Evolutionary conservation across 1,140 invertebrate genomes (phyloP), one percentile per base, ranked within the genome.

Genomic region (Pseudachorutes palmiensis): DNA sequence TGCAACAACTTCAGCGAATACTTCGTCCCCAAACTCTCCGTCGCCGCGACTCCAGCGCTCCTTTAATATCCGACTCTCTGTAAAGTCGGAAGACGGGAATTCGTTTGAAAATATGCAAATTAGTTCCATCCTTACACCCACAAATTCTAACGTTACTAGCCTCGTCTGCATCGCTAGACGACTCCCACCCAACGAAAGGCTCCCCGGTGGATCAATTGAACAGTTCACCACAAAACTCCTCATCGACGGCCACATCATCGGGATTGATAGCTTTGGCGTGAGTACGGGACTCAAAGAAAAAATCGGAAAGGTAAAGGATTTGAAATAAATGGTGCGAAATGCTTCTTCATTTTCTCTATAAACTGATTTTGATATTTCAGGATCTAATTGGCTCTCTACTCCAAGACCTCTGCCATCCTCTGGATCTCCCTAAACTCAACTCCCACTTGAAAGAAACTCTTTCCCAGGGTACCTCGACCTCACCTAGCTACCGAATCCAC

Each of bases 211-310:
- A 74, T 79, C 84, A 75, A 82, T 91, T 72, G 90, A 94, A 79
- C 90, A 94, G 78, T 94, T 97, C 79, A 91, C 91, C 75, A 91
- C 94, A 76, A 91, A 91, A 82, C 83, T 96, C 76, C 91, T 95
- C 80, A 82, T 84, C 66, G 83, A 85, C 74, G 91, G 90, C 64
- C 91, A 87, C 79, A 91, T 97, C 73, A 82, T 92, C 72, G 84
- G 81, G 70, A 79, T 91, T 70, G 90, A 94, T 78, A 84, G 83
- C 55, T 87, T 84, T 75, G 85, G 86, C 69, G 79, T 92, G 64
- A 63, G 61, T 26, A 29, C 29, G 5, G 30, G 9, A 36, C 2
- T 61, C 24, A 61, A 36, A 61, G 59, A 36, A 24, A 32, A 61
- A 19, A 61, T 61, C 31, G 59, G 59, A 61, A 61, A 61, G 59